A percentile compares a stretch with the other conserved stretches of the same genome.
Evolutionary conservation across 2,888 invertebrate genomes (phyloP).

Genomic region (Priocnemis perturbator): DNA sequence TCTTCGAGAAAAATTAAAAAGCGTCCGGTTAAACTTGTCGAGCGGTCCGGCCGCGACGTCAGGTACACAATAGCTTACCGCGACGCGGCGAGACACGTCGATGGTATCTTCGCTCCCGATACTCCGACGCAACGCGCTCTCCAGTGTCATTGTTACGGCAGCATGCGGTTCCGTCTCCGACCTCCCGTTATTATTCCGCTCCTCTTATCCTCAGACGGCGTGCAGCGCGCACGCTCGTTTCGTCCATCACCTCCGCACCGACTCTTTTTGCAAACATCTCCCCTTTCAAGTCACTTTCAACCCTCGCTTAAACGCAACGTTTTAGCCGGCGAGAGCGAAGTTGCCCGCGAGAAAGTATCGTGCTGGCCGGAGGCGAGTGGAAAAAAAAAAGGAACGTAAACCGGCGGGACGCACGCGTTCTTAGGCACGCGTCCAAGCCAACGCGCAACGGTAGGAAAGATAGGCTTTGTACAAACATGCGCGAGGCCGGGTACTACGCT

Average conservation of each 20-base stretch:
- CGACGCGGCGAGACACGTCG: too few species aligned
- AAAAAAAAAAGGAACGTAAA: background rate
- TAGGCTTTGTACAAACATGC: conserved; percentile 3
- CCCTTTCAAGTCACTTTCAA: conserved; percentile 40
- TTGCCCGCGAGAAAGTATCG: conserved; percentile 33
- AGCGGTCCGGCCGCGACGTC: too few species aligned
- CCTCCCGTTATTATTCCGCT: conserved; percentile 7
- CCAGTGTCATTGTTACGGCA: too few species aligned
- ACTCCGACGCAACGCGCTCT: too few species aligned
- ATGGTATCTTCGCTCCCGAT: too few species aligned
- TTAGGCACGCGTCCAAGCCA: background rate
- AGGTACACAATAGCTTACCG: too few species aligned
- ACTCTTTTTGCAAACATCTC: background rate
- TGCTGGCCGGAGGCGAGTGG: background rate
- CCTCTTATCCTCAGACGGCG: conserved; percentile 15
- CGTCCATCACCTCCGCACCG: too few species aligned
- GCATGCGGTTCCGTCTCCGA: too few species aligned
- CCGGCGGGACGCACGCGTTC: background rate
- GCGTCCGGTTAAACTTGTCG: too few species aligned
- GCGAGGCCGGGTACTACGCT: background rate
- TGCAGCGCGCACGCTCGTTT: conserved; percentile 17
- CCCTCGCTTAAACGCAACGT: conserved; percentile 39
- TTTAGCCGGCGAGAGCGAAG: conserved; percentile 49
- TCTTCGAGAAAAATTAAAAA: too few species aligned
- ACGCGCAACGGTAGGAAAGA: conserved; percentile 1